A percentile compares a stretch with the other conserved stretches of the same genome.
Conservation (phyloP, 2,113 vertebrate species). For the Sorex araneus region DNA sequence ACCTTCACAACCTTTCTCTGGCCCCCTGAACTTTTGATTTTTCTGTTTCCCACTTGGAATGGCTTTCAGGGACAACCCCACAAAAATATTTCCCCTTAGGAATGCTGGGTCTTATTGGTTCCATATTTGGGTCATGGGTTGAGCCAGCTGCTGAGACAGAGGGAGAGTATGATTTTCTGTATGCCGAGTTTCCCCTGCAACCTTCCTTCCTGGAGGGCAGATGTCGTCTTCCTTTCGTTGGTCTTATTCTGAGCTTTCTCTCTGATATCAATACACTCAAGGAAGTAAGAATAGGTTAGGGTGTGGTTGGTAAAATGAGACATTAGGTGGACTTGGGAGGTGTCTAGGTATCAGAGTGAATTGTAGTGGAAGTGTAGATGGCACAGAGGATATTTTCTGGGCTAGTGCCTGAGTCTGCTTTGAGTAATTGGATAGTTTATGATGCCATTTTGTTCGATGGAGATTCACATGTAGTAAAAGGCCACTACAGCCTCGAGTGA, state of each 20-base stretch:
- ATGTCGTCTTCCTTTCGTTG: not conserved
- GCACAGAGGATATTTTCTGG: not conserved
- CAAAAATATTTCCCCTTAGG: not conserved
- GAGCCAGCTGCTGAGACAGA: not conserved
- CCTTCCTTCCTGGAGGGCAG: not conserved
- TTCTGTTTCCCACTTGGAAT: not conserved
- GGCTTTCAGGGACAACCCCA: not conserved
- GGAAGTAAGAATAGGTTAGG: not conserved
- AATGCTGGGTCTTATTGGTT: not conserved
- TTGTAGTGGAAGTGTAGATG: not conserved
- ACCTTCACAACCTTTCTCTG: too few relatives aligned
- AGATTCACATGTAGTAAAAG: not conserved
- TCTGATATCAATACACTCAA: not conserved
- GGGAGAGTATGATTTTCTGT: not conserved
- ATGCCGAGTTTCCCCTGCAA: not conserved
- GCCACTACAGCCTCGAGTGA: not conserved
- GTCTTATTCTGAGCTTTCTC: conserved; percentile 19
- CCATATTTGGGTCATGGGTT: not conserved
- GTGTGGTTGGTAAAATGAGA: not conserved
- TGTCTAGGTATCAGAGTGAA: conserved; percentile 22
- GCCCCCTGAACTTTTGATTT: not conserved
- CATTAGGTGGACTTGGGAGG: not conserved
- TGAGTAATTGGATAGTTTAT: not conserved
- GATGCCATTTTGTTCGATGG: not conserved
- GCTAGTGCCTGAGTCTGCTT: conserved; percentile 1